A percentile compares a stretch with the other conserved stretches of the same genome.
phyloP scores from a whole-genome alignment of 2,113 vertebrate species.

The Pseudorectes ferrugineus region DNA sequence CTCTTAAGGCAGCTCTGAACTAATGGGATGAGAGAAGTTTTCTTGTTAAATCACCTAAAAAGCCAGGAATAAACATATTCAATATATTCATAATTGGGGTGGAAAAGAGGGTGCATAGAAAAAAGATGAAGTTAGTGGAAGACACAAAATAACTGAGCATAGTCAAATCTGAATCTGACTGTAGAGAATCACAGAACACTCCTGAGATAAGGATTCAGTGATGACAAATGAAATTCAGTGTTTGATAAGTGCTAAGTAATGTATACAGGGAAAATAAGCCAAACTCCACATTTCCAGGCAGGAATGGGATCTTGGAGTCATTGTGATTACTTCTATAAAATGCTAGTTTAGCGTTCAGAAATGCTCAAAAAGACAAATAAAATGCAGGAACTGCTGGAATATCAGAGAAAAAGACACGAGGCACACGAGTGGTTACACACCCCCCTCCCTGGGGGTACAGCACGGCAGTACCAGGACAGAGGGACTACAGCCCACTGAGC shows the following conservation, averaged over 20 bases:
- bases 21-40: not conserved
- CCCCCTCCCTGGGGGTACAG: not conserved
- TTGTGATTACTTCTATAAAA: not conserved
- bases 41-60: not conserved
- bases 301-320: not conserved
- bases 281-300: not conserved
- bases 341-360: not conserved
- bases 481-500: rapidly evolving
- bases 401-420: not conserved
- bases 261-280: not conserved
- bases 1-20: not conserved
- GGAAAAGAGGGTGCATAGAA: not conserved
- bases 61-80: not conserved
- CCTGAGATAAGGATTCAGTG: not conserved
- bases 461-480: too few species aligned
- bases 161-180: not conserved
- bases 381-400: not conserved
- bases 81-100: not conserved
- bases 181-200: not conserved
- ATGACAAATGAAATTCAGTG: not conserved
- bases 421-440: rapidly evolving
- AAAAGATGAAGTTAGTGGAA: not conserved
- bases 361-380: not conserved
- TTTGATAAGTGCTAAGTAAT: not conserved
- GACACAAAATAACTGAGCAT: not conserved